Base-by-base conservation (phyloP, 1,140 invertebrate genomes). In the Drosophila lacertosa region DNA sequence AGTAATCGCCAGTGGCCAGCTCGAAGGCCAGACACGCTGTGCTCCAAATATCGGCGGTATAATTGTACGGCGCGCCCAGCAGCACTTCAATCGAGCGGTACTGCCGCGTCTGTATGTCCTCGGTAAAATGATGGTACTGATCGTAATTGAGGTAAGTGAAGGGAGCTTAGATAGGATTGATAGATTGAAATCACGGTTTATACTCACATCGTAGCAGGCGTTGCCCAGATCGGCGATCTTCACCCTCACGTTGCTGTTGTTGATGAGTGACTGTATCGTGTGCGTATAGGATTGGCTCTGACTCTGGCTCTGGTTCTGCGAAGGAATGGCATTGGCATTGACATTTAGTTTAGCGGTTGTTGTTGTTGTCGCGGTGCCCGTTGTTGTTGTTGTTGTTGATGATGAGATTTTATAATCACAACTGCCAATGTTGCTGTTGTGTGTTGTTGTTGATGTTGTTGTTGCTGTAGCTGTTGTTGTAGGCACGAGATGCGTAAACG, bases 1-100 rank as follows among this genome's bases (percentile, higher is more conserved):
- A 92, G 93, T 99, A 99, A 93, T 99, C 99, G 54, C 99, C 99
- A 18, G 98, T 99, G 5, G 98, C 98, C 72, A 99, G 92, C 93
- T 99, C 99, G 93, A 99, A 99, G 32, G 98, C 97, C 96, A 99
- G 97, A 90, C 98, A 99, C 47, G 98, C 98, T 15, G 97, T 98
- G 78, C 97, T 98, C 98, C 98, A 99, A 77, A 99, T 98, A 92
- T 99, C 98, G 24, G 98, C 98, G 5, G 97, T 97, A 39, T 97
- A 96, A 64, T 95, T 97, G 92, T 99, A 99, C 1, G 97, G 97
- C 51, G 97, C 96, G 74, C 98, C 98, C 60, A 99, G 92, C 22
- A 91, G 71, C 26, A 99, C 99, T 92, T 99, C 99, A 55, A 99
- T 93, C 44, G 97, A 98, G 63, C 99, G 94, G 92, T 99, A 99